Conservation (phyloP, 30 jellyfish, hydroid and myxozoan species). For the Pseudorhiza aurosa region DNA sequence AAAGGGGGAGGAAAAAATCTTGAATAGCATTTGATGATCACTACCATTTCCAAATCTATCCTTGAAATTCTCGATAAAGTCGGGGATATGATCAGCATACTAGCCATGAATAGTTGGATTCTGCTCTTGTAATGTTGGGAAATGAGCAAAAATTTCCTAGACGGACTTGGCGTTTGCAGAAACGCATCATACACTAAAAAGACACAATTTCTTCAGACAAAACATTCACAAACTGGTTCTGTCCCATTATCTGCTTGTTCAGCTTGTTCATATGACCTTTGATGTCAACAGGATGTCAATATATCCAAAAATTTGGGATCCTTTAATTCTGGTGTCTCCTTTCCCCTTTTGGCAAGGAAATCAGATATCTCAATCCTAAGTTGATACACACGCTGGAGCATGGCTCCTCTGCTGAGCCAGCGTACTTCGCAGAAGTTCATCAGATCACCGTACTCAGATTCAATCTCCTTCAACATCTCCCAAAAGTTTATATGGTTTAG, state of each 20-base stretch:
- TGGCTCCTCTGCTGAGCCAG: conserved; percentile 46
- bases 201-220: conserved; percentile 11
- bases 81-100: too few species aligned
- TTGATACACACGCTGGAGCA: too few species aligned
- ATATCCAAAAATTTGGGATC: conserved; percentile 11
- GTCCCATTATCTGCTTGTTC: conserved; percentile 21
- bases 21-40: too few species aligned
- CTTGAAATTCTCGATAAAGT: too few species aligned
- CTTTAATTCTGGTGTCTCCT: background rate
- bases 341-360: conserved; percentile 25
- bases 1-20: too few species aligned
- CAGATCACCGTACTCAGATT: too few species aligned
- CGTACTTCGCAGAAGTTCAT: conserved; percentile 22
- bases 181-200: too few species aligned
- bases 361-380: conserved; percentile 13
- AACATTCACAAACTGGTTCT: background rate
- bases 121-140: conserved; percentile 42
- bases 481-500: background rate
- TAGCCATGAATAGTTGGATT: too few species aligned
- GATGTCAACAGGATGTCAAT: conserved; percentile 22
- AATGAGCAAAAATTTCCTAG: conserved; percentile 15
- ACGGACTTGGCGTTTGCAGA: conserved; percentile 24
- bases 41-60: too few species aligned
- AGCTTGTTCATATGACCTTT: conserved; percentile 27
- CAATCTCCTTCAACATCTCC: too few species aligned